Percentiles rank a stretch among this genome's conserved stretches.
phyloP scores from a whole-genome alignment of 2,888 invertebrate species.

The Zaprionus lineosus region DNA sequence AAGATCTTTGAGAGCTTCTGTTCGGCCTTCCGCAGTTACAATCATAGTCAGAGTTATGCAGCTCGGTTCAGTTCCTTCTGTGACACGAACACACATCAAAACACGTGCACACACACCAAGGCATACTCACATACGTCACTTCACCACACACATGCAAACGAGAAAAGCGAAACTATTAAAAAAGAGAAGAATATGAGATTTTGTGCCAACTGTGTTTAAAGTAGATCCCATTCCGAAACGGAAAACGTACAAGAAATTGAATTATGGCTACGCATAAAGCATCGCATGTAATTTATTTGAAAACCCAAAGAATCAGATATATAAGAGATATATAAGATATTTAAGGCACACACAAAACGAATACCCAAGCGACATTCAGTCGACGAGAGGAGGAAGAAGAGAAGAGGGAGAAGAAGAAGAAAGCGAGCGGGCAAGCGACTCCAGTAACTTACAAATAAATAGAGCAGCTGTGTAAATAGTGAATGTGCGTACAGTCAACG shows the following conservation, averaged over 20 bases:
- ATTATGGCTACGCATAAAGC: constrained; percentile 58
- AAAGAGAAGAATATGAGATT: constrained; percentile 48
- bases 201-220: constrained; percentile 77
- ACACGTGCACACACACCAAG: constrained; percentile 36
- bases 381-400: no score
- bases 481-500: constrained; percentile 48
- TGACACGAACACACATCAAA: no score
- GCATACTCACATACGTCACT: no score
- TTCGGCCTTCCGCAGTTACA: constrained; percentile 16
- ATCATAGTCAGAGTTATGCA: constrained; percentile 30
- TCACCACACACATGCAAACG: no score
- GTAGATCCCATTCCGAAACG: constrained; percentile 38
- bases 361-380: no score
- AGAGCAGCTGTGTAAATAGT: constrained; percentile 75
- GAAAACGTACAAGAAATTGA: constrained; percentile 50
- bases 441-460: constrained; percentile 53
- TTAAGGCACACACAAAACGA: no score
- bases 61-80: constrained; percentile 69
- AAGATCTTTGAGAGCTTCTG: no score
- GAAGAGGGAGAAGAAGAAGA: constrained; percentile 12
- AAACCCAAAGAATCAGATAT: constrained; percentile 33
- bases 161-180: constrained; percentile 17
- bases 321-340: no score
- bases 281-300: constrained; percentile 57
- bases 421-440: constrained; percentile 26